Conservation (phyloP, 1,140 invertebrate genomes). For the Copidosoma floridanum region DNA sequence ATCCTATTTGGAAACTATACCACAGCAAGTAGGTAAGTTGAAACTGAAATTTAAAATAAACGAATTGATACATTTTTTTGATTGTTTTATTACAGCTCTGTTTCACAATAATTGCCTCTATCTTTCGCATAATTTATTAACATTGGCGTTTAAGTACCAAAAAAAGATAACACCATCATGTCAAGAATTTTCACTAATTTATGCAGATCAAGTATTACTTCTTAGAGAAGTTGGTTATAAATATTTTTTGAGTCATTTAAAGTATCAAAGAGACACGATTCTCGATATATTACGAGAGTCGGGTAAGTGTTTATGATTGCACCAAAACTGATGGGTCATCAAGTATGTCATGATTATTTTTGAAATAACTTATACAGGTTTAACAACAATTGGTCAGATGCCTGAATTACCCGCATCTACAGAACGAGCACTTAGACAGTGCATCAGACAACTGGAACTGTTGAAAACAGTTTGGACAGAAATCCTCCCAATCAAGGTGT, state of each 20-base stretch:
- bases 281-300: slow-evolving; percentile 71
- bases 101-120: slow-evolving; percentile 94
- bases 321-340: too few species aligned
- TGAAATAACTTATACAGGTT: slow-evolving; percentile 59
- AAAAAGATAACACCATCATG: slow-evolving; percentile 52
- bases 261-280: slow-evolving; percentile 70
- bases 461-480: slow-evolving; percentile 84
- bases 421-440: slow-evolving; percentile 76
- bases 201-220: slow-evolving; percentile 58
- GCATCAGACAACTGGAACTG: slow-evolving; percentile 78
- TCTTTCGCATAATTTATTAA: slow-evolving; percentile 73
- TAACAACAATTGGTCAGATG: slow-evolving; percentile 57
- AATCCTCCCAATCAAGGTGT: slow-evolving; percentile 70
- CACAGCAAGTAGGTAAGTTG: slow-evolving; percentile 76
- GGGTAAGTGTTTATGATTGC: slow-evolving; percentile 57
- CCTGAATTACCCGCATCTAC: slow-evolving; percentile 62
- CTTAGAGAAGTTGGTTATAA: slow-evolving; percentile 67
- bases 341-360: too few species aligned
- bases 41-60: slow-evolving; percentile 15
- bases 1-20: slow-evolving; percentile 75
- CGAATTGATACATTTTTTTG: slow-evolving; percentile 22
- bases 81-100: slow-evolving; percentile 67
- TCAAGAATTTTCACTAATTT: slow-evolving; percentile 56
- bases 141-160: slow-evolving; percentile 62
- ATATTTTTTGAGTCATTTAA: slow-evolving; percentile 71